Percentiles rank a stretch among this genome's conserved stretches.
These are phyloP conservation scores for Hirundichthys speculiger DNA, from an alignment of 2,113 vertebrate species.

Conservation along the genomic window DNA sequence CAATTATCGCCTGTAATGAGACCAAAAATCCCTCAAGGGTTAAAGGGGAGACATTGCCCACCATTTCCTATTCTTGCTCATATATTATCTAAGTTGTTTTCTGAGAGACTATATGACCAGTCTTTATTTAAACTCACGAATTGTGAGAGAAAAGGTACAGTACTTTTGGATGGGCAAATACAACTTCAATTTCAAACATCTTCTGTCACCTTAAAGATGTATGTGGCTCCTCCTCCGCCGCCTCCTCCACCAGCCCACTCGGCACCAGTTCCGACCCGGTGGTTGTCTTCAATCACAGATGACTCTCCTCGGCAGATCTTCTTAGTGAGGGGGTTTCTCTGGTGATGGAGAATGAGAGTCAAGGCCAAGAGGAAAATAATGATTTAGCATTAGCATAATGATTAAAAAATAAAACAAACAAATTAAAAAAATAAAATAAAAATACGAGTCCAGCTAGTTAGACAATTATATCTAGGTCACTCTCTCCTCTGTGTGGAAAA, in stretches of 20 bases:
- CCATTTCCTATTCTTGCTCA: too few species aligned
- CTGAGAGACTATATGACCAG: too few species aligned
- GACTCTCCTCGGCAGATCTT: constrained; percentile 90
- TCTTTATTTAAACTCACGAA: too few species aligned
- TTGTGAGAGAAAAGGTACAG: not conserved
- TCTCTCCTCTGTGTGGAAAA: not conserved
- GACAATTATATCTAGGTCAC: constrained; percentile 3
- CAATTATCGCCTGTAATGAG: too few species aligned
- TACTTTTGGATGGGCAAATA: not conserved
- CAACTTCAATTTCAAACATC: not conserved
- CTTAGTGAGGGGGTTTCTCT: constrained; percentile 84
- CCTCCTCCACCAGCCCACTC: constrained; percentile 90
- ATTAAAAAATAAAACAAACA: too few species aligned
- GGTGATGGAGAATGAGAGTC: constrained; percentile 12
- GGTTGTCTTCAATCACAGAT: constrained; percentile 85
- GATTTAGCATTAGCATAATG: not conserved
- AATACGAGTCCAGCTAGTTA: not conserved
- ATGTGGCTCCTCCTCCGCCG: constrained; percentile 90
- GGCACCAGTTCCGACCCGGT: constrained; percentile 56
- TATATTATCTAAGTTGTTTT: too few species aligned
- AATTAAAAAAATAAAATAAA: not conserved
- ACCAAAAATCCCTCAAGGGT: too few species aligned
- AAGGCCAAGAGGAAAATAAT: not conserved
- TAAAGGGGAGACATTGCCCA: too few species aligned
- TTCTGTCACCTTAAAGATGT: constrained; percentile 83